Evolutionary conservation across 2,797 vertebrate species (phyloP).

Genomic region (Macropus fuliginosus): DNA sequence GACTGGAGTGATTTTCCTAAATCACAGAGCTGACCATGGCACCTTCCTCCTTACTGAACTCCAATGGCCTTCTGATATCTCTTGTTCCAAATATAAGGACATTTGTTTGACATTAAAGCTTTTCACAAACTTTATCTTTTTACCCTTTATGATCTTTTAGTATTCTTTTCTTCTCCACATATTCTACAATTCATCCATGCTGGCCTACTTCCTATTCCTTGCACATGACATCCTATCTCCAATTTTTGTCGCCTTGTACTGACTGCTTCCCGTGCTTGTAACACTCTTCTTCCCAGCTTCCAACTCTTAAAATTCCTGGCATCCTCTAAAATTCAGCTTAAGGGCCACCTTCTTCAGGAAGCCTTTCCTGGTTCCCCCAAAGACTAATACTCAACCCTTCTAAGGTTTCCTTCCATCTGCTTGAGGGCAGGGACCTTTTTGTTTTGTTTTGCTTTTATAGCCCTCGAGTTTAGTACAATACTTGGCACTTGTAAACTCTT

Average conservation of each 20-base stretch:
- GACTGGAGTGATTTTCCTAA: neutral
- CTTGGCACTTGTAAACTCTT: neutral
- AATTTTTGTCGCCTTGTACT: neutral
- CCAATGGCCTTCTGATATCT: neutral
- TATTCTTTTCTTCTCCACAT: neutral
- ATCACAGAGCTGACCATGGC: neutral
- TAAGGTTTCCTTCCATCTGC: neutral
- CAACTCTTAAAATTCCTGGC: neutral
- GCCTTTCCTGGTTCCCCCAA: neutral
- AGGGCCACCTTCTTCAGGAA: neutral
- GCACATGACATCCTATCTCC: neutral
- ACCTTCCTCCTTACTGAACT: neutral
- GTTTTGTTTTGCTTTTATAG: neutral
- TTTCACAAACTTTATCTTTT: neutral
- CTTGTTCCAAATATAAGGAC: neutral
- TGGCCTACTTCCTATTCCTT: neutral
- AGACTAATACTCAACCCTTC: neutral
- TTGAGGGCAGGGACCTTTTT: neutral
- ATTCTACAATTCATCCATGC: neutral
- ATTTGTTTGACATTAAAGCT: neutral
- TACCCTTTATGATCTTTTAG: neutral
- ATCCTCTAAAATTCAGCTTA: neutral
- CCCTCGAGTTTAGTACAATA: neutral
- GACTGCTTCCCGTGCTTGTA: neutral
- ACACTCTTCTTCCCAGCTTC: neutral